A percentile compares a stretch with the other conserved stretches of the same genome.
phyloP scores from a whole-genome alignment of 2,797 vertebrate species.

The Enteromius fasciolatus region DNA sequence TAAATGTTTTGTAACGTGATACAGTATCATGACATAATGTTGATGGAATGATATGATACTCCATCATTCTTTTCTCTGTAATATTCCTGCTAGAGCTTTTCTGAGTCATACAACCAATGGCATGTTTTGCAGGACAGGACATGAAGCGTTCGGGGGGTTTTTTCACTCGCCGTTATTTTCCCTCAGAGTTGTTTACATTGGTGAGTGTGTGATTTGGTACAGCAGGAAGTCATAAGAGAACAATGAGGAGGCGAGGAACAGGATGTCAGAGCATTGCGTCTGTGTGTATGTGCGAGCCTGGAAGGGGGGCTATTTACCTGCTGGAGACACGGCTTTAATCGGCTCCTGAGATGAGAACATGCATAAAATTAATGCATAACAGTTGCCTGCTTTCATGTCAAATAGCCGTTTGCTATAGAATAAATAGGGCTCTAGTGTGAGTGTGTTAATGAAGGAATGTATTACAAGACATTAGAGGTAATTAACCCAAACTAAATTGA shows the following conservation, averaged over 20 bases:
- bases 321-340: conserved; percentile 24
- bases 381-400: conserved; percentile 14
- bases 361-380: conserved; percentile 33
- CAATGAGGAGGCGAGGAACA: conserved; percentile 62
- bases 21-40: conserved; percentile 17
- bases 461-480: background rate
- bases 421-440: background rate
- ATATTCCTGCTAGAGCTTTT: background rate
- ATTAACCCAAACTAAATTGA: background rate
- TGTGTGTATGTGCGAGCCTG: conserved; percentile 44
- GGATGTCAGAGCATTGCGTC: conserved; percentile 41
- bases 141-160: background rate
- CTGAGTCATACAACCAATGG: background rate
- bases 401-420: conserved; percentile 15
- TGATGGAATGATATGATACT: conserved; percentile 18
- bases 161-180: conserved; percentile 5
- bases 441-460: background rate
- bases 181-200: conserved; percentile 52
- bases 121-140: conserved; percentile 21
- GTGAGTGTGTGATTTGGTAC: conserved; percentile 49
- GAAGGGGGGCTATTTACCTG: conserved; percentile 37
- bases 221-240: conserved; percentile 64
- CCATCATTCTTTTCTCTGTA: background rate
- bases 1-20: conserved; percentile 27
- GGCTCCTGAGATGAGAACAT: conserved; percentile 30